Evolutionary conservation across 2,888 invertebrate species (phyloP), one percentile per base, ranked within the genome.

Genomic region (Caenorhabditis sp.): DNA sequence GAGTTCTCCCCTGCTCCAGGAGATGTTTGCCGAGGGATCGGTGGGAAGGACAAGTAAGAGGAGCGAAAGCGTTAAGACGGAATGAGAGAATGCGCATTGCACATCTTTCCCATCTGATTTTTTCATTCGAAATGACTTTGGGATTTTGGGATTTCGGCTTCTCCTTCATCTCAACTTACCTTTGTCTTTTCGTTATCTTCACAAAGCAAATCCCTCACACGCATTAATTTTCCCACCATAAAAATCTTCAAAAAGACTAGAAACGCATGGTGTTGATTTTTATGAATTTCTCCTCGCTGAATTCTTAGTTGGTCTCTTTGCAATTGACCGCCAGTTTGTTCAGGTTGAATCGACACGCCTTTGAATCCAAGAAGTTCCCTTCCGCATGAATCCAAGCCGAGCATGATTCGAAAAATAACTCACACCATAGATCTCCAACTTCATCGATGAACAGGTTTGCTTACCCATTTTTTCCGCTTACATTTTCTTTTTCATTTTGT

Each of bases 301-400:
- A 16, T 47, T 47, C 19, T 70, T 54, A 64, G 79, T 61, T 69
- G 70, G 68, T 59, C 58, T 22, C 19, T 47, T 47, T 61, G 70
- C 69, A 26, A 63, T 56, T 79, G 59, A 79, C 79, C 74, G 64
- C 61, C 70, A 66, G 69, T 61, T 80, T 80, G 72, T 84, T 80
- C 77, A 84, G 84, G 84, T 84, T 66, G 84, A 84, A 80, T 84
- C 84, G 58, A 84, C 84, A 14, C 84, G 84, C 35, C 84, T 84
- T 54, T 84, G 75, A 84, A 12, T 12, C 28, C 31, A 47, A 44
- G 63, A 63, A 47, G 63, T 66, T 66, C 41, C 64, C 41, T 54
- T 51, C 64, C 41, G 80, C 74, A 73, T 73, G 74, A 35, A 28
- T 26, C 63, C 70, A 28, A 72, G 63, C 47, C 70, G 64, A 70